Conservation (phyloP, 2,797 vertebrate species). For the Galagoides demidoff region DNA sequence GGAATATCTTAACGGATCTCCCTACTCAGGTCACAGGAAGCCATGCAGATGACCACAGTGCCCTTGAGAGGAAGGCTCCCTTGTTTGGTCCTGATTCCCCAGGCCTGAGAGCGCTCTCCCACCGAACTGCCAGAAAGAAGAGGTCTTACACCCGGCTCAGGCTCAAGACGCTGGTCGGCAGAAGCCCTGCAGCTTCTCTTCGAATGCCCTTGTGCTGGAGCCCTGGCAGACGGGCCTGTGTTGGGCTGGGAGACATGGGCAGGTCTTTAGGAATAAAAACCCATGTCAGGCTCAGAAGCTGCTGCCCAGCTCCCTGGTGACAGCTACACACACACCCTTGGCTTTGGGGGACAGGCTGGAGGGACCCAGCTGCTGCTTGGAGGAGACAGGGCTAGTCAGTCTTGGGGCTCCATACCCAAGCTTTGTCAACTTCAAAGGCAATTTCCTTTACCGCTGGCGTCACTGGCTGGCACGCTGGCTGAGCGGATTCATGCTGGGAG, state of each 20-base stretch:
- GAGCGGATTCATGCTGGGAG: not conserved
- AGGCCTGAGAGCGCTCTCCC: not conserved
- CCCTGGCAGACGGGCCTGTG: not conserved
- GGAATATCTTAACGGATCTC: not conserved
- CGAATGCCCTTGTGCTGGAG: not conserved
- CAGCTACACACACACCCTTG: not conserved
- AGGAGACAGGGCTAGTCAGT: not conserved
- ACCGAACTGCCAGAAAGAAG: not conserved
- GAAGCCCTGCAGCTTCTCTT: not conserved
- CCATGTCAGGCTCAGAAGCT: not conserved
- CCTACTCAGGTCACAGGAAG: not conserved
- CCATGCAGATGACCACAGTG: rapidly evolving
- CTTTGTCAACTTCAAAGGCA: slow-evolving; percentile 50
- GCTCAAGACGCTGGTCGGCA: not conserved
- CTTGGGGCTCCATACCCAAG: not conserved
- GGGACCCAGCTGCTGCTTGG: not conserved
- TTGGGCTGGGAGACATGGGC: not conserved
- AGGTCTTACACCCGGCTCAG: not conserved
- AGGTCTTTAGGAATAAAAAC: not conserved
- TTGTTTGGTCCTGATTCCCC: not conserved
- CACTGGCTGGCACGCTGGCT: not conserved
- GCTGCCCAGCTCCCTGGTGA: not conserved
- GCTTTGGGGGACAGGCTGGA: not conserved
- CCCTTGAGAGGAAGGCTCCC: not conserved
- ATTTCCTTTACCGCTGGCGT: not conserved